Evolutionary conservation across 2,113 vertebrate genomes (phyloP).

Genomic region (Lampris incognitus): DNA sequence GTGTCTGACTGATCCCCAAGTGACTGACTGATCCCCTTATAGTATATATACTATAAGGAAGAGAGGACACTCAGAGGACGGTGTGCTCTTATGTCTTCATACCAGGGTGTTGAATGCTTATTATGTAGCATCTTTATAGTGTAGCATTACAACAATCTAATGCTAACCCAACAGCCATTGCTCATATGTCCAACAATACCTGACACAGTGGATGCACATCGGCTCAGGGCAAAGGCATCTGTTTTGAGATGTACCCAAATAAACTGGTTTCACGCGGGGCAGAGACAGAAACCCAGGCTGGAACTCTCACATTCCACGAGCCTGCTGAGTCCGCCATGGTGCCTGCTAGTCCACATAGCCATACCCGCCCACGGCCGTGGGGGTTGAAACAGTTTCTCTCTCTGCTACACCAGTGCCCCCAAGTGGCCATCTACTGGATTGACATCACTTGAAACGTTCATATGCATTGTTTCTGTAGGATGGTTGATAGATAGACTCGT

Average conservation of each 20-base stretch:
- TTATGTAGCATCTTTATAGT: not conserved
- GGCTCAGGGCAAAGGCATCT: slow-evolving; percentile 1
- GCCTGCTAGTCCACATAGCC: too few species aligned
- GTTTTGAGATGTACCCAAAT: slow-evolving; percentile 29
- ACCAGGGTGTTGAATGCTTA: slow-evolving; percentile 20
- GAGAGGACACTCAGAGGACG: slow-evolving; percentile 53
- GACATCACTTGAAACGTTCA: not conserved
- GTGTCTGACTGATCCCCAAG: slow-evolving; percentile 52
- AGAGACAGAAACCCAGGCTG: not conserved
- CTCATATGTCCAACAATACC: too few species aligned
- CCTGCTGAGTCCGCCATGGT: not conserved
- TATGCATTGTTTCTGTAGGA: not conserved
- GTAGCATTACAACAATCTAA: not conserved
- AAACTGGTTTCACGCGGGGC: slow-evolving; percentile 23
- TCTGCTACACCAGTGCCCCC: slow-evolving; percentile 63
- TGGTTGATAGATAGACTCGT: not conserved
- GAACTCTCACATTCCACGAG: not conserved
- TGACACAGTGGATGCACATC: too few species aligned
- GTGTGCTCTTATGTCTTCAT: slow-evolving; percentile 28
- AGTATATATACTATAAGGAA: slow-evolving; percentile 3
- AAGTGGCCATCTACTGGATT: slow-evolving; percentile 51
- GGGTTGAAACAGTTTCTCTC: slow-evolving; percentile 10
- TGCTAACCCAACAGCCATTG: too few species aligned
- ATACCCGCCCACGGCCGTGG: not conserved
- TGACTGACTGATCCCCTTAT: slow-evolving; percentile 48